Percentiles rank a stretch among this genome's conserved stretches.
phyloP scores from a whole-genome alignment of 2,797 vertebrate genomes.

The Luscinia luscinia region DNA sequence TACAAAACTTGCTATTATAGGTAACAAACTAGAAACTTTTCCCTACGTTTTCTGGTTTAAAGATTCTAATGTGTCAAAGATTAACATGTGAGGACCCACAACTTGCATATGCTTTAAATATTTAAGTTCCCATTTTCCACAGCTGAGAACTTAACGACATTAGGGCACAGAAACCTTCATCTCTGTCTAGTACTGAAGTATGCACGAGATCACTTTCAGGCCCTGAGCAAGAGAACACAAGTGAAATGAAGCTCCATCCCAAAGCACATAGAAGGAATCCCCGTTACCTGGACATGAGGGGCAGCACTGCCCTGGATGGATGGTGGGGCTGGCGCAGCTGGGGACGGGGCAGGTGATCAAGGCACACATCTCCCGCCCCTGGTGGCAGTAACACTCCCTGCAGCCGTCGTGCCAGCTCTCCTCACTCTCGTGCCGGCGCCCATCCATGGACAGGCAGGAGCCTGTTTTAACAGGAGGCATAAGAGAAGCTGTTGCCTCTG shows the following conservation, averaged over 20 bases:
- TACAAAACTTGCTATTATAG: not conserved
- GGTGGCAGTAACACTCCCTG: conserved; percentile 90
- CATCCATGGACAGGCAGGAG: conserved; percentile 89
- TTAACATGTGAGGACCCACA: not conserved
- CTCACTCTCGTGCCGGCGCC: conserved; percentile 85
- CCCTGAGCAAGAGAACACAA: not conserved
- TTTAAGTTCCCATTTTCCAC: not conserved
- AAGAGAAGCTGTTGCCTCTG: conserved; percentile 76
- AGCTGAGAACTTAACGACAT: not conserved
- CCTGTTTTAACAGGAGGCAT: conserved; percentile 80
- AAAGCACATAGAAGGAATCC: not conserved
- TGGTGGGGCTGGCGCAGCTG: conserved; percentile 84
- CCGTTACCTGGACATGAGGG: conserved; percentile 85
- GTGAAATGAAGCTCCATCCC: not conserved
- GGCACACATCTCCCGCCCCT: conserved; percentile 88
- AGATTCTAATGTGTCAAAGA: not conserved
- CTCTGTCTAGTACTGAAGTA: not conserved
- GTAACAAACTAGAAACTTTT: not conserved
- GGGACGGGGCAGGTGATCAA: conserved; percentile 90
- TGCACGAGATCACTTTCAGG: not conserved
- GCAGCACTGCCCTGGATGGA: conserved; percentile 87
- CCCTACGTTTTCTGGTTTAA: not conserved
- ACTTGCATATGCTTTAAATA: not conserved
- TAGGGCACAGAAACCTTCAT: not conserved
- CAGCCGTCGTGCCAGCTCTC: conserved; percentile 92